phyloP scores from a whole-genome alignment of 1,140 invertebrate species.

The Neocloeon triangulifer region DNA sequence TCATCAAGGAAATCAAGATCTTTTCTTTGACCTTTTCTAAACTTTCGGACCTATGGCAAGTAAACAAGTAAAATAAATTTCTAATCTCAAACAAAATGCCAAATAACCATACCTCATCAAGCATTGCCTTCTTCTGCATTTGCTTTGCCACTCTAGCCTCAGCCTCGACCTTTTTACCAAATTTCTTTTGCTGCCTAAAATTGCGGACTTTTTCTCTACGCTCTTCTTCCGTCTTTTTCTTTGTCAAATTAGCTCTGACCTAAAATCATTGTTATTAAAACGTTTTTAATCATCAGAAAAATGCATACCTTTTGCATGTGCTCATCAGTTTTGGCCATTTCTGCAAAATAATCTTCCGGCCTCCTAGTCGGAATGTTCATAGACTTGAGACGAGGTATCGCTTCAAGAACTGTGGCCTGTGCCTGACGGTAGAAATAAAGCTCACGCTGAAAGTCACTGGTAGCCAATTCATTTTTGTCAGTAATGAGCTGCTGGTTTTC shows the following conservation, averaged over 20 bases:
- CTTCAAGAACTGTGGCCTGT: slow-evolving; percentile 61
- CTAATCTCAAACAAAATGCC: slow-evolving; percentile 2
- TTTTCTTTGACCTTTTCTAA: slow-evolving; percentile 53
- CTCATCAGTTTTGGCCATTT: slow-evolving; percentile 94
- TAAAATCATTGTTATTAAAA: slow-evolving; percentile 10
- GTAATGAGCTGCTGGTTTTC: slow-evolving; percentile 17
- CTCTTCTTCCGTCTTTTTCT: slow-evolving; percentile 62
- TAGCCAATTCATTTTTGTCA: slow-evolving; percentile 41
- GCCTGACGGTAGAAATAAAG: slow-evolving; percentile 81
- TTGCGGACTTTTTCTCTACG: slow-evolving; percentile 74
- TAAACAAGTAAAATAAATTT: no score
- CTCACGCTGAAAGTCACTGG: slow-evolving; percentile 89
- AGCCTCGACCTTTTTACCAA: slow-evolving; percentile 72
- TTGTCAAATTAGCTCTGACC: slow-evolving; percentile 60
- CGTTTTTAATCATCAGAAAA: slow-evolving; percentile 5
- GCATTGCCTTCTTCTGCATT: slow-evolving; percentile 19
- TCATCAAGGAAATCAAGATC: slow-evolving; percentile 69
- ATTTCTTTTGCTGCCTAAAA: slow-evolving; percentile 73
- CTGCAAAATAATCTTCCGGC: slow-evolving; percentile 93
- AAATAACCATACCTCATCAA: slow-evolving; percentile 10
- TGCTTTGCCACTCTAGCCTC: slow-evolving; percentile 57
- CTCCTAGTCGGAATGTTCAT: slow-evolving; percentile 54
- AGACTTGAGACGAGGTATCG: slow-evolving; percentile 46
- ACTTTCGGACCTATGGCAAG: slow-evolving; percentile 70
- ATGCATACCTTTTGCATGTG: slow-evolving; percentile 84